Evolutionary conservation across 37 sponge, comb jelly and placozoan genomes (phyloP), one percentile per base, ranked within the genome.

Genomic region (Eunapius fragilis): DNA sequence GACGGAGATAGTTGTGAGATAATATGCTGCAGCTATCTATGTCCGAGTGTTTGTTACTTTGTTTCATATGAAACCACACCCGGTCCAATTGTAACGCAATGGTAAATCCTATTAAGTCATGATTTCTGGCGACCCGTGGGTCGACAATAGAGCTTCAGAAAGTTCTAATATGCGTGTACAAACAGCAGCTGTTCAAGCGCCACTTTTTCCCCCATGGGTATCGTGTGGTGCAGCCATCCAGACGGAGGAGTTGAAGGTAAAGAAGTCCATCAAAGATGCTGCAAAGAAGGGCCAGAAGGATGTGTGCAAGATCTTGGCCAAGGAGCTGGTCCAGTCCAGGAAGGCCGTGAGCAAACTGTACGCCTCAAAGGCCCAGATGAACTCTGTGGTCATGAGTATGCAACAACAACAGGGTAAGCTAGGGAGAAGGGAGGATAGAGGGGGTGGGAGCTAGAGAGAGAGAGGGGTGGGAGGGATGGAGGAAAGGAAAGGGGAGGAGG

Each of bases 361-460:
- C 69, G 96, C 99, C 25, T 93, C 96, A 67, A 99, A 97, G 76
- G 99, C 99, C 2, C 99, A 99, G 84, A 94, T 99, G 84, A 99
- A 99, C 89, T 99, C 99, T 45, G 98, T 99, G 6, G 50, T 90
- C 37, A 99, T 99, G 99, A 86, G 76, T 49, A 99, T 99, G 99
- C 91, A 99, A 58, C 85, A 95, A 22, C 99, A 99, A 70, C 76
- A 91, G 31, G 71, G 96, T 96, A 31, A 80, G 93, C 75, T 12
- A 2, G 37, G 38, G 68, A 45, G 47, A 45, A 45, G 47, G 9
- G 47, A 45, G 47, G 47, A 45, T 4, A 9, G 47, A 45, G 47
- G 47, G 47, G 9, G 47, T 11, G 47, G 9, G 47, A 45, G 47
- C n/a, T n/a, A 45, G 47, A 9, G 47, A 45, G 47, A 9, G 47